These are phyloP conservation scores for Pangasius sanitwongsei DNA, from an alignment of 2,797 vertebrate species.

Conservation along the genomic window DNA sequence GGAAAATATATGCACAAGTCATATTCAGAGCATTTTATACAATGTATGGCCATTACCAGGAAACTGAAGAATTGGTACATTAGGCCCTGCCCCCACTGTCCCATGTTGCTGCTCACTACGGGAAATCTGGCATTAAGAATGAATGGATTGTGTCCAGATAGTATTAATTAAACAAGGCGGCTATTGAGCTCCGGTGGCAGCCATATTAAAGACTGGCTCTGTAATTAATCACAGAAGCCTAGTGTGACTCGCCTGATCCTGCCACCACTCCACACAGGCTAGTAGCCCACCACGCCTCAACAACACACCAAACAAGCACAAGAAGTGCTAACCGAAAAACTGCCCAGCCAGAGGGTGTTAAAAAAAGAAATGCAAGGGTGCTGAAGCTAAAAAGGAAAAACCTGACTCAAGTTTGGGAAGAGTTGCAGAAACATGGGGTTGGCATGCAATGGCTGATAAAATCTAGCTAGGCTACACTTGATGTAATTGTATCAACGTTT, in stretches of 20 bases:
- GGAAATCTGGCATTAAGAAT: slow-evolving; percentile 70
- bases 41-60: slow-evolving; percentile 21
- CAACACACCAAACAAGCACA: background rate
- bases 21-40: slow-evolving; percentile 16
- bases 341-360: slow-evolving; percentile 29
- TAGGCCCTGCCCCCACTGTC: slow-evolving; percentile 44
- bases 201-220: slow-evolving; percentile 60
- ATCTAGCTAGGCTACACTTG: background rate
- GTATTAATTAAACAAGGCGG: slow-evolving; percentile 70
- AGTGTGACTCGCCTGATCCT: slow-evolving; percentile 27
- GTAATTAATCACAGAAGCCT: slow-evolving; percentile 65
- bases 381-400: background rate
- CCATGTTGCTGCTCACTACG: slow-evolving; percentile 55
- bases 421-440: slow-evolving; percentile 5
- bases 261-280: slow-evolving; percentile 23
- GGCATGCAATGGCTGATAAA: slow-evolving; percentile 4
- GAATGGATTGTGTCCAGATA: slow-evolving; percentile 63
- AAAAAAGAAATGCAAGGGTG: slow-evolving; percentile 3
- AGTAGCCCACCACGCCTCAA: slow-evolving; percentile 17
- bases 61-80: slow-evolving; percentile 23
- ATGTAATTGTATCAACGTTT: background rate
- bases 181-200: slow-evolving; percentile 63
- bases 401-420: background rate
- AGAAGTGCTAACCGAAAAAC: slow-evolving; percentile 30
- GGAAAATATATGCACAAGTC: background rate